phyloP scores from a whole-genome alignment of 1,140 invertebrate genomes.

The Tenebrio molitor region DNA sequence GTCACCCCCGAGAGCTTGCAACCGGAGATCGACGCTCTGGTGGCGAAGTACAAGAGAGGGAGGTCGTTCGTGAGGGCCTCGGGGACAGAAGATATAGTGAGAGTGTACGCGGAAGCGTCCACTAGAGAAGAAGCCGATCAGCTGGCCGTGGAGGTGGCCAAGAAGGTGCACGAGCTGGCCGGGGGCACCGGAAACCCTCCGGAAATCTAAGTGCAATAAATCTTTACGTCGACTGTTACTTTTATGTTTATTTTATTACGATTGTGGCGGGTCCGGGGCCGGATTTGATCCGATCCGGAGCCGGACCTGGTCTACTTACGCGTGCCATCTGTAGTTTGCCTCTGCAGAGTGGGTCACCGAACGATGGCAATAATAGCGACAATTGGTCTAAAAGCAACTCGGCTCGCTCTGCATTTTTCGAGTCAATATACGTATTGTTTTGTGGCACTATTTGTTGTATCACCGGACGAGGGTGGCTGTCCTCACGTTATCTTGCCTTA shows the following conservation, averaged over 20 bases:
- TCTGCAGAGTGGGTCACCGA: too few relatives aligned
- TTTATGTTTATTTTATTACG: slow-evolving; percentile 7
- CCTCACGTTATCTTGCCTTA: slow-evolving; percentile 31
- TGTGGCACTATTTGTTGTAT: not conserved
- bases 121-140: slow-evolving; percentile 79
- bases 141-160: slow-evolving; percentile 82
- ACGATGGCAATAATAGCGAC: too few relatives aligned
- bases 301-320: too few relatives aligned
- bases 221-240: slow-evolving; percentile 7
- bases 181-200: slow-evolving; percentile 77
- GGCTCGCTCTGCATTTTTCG: too few relatives aligned
- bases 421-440: not conserved
- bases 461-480: not conserved
- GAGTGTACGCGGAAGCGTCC: slow-evolving; percentile 96
- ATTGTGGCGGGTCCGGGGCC: not conserved
- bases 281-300: too few relatives aligned
- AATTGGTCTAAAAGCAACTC: too few relatives aligned
- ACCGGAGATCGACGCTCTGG: slow-evolving; percentile 81
- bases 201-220: slow-evolving; percentile 44
- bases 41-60: slow-evolving; percentile 78
- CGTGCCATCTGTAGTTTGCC: slow-evolving; percentile 5
- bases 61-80: slow-evolving; percentile 95
- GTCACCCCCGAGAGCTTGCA: slow-evolving; percentile 87
- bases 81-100: slow-evolving; percentile 96
- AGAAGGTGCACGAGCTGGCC: slow-evolving; percentile 81